phyloP scores from a whole-genome alignment of 2,888 invertebrate genomes.

The Acleris emargana region DNA sequence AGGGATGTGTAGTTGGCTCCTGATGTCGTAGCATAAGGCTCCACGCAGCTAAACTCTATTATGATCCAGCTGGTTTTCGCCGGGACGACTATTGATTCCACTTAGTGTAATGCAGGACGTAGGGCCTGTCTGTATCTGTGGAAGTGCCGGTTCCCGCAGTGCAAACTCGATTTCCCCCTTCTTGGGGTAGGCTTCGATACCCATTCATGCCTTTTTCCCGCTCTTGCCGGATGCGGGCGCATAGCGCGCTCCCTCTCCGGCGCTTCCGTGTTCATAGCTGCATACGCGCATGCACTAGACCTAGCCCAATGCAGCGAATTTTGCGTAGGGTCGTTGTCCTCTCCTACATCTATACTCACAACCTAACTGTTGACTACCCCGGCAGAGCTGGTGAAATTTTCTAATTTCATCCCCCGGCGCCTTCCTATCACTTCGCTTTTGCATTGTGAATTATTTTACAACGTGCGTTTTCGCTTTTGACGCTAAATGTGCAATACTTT shows the following conservation, averaged over 20 bases:
- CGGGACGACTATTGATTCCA: conserved; percentile 68
- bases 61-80: conserved; percentile 29
- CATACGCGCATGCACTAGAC: conserved; percentile 81
- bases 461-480: conserved; percentile 58
- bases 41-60: too few relatives aligned
- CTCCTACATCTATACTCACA: conserved; percentile 59
- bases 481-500: conserved; percentile 58
- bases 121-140: conserved; percentile 69
- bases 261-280: conserved; percentile 76
- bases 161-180: conserved; percentile 82
- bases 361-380: conserved; percentile 46
- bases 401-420: conserved; percentile 46
- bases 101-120: conserved; percentile 56
- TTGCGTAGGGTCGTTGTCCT: conserved; percentile 83
- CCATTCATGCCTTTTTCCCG: conserved; percentile 81
- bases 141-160: conserved; percentile 74
- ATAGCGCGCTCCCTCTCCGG: conserved; percentile 69
- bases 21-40: too few relatives aligned
- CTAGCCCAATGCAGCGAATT: conserved; percentile 84
- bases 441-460: conserved; percentile 44
- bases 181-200: conserved; percentile 82
- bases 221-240: conserved; percentile 62
- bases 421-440: conserved; percentile 21
- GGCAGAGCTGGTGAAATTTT: conserved; percentile 57
- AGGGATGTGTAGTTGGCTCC: too few relatives aligned